A percentile compares a stretch with the other conserved stretches of the same genome.
Evolutionary conservation across 30 jellyfish, hydroid and myxozoan genomes (phyloP).

Genomic region (Cassiopea andromeda): DNA sequence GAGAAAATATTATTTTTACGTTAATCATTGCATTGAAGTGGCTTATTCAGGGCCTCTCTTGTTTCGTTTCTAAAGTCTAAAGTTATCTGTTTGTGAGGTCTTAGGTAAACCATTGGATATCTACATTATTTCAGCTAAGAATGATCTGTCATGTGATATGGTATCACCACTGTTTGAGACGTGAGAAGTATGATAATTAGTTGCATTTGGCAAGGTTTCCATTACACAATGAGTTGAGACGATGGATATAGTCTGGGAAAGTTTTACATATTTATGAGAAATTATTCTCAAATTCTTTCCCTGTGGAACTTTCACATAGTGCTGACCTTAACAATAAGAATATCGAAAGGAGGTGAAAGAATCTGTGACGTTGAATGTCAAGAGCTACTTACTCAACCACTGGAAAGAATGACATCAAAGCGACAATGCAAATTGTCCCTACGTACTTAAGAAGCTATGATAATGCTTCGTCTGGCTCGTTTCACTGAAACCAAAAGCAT

Average conservation of each 20-base stretch:
- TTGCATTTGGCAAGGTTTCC: neutral
- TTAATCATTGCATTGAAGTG: no score
- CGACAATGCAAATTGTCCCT: neutral
- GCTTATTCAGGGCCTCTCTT: no score
- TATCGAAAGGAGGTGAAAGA: neutral
- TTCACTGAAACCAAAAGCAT: slow-evolving; percentile 1
- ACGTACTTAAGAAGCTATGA: neutral
- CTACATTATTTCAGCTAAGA: neutral
- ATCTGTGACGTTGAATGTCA: neutral
- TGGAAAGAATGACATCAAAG: neutral
- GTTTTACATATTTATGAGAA: neutral
- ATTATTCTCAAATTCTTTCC: neutral
- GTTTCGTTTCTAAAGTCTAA: no score
- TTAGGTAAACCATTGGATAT: neutral
- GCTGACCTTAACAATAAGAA: neutral
- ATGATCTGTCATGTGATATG: neutral
- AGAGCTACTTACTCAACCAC: neutral
- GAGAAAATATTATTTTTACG: no score
- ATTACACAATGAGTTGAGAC: neutral
- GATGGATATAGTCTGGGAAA: neutral
- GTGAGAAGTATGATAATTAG: neutral
- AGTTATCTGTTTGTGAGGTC: neutral
- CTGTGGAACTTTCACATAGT: neutral
- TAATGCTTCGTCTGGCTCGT: neutral
- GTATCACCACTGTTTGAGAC: neutral